Evolutionary conservation across 2,888 invertebrate species (phyloP).

Genomic region (Flexamia atlantica): DNA sequence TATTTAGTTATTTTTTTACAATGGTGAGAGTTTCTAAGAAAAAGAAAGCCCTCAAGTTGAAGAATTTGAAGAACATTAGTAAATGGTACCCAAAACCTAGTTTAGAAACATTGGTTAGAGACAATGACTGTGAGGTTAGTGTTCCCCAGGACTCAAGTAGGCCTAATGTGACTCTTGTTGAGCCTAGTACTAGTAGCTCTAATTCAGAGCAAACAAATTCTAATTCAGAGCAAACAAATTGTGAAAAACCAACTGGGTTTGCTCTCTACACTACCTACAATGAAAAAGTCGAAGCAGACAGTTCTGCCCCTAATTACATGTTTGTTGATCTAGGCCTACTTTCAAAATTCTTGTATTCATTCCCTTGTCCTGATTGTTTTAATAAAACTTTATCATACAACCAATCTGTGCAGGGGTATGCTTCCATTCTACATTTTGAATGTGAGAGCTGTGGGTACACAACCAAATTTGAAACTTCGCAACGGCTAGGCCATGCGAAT

Average conservation of each 20-base stretch:
- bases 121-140: constrained; percentile 20
- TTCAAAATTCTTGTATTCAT: background rate
- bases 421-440: constrained; percentile 15
- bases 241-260: constrained; percentile 51
- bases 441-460: constrained; percentile 13
- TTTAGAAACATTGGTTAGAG: constrained; percentile 22
- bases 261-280: constrained; percentile 47
- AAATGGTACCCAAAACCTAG: constrained; percentile 2
- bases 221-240: constrained; percentile 30
- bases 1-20: constrained; percentile 31
- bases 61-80: constrained; percentile 21
- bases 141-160: constrained; percentile 26
- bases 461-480: constrained; percentile 47
- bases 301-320: constrained; percentile 31
- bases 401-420: constrained; percentile 27
- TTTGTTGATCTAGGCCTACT: constrained; percentile 41
- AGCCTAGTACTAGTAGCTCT: constrained; percentile 32
- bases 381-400: constrained; percentile 30
- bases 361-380: constrained; percentile 40
- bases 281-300: constrained; percentile 31
- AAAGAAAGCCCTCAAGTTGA: constrained; percentile 17
- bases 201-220: constrained; percentile 28
- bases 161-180: constrained; percentile 29
- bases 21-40: constrained; percentile 35
- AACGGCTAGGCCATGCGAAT: constrained; percentile 12